Percentiles rank a stretch among this genome's conserved stretches.
phyloP scores from a whole-genome alignment of 2,113 vertebrate species.

The Channa argus region DNA sequence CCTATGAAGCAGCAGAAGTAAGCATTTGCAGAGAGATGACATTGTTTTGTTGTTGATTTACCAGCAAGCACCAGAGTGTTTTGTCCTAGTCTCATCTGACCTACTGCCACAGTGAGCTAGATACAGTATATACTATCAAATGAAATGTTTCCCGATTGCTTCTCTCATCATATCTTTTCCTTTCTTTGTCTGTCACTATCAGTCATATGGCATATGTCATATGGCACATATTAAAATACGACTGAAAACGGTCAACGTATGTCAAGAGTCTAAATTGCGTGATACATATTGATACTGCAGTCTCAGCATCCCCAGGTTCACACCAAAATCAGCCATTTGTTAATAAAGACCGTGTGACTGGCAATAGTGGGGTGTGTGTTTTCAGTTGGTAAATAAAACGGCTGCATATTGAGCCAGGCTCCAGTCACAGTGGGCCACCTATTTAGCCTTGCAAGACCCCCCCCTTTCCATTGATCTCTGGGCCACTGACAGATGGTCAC shows the following conservation, averaged over 20 bases:
- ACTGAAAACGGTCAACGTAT: background rate
- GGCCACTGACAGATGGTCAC: slow-evolving; percentile 82
- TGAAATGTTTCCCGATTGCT: background rate
- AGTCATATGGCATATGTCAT: background rate
- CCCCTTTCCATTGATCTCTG: slow-evolving; percentile 76
- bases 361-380: slow-evolving; percentile 58
- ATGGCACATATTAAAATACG: background rate
- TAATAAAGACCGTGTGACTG: slow-evolving; percentile 68
- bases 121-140: slow-evolving; percentile 32
- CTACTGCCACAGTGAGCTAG: slow-evolving; percentile 73
- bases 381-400: slow-evolving; percentile 73
- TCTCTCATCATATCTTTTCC: background rate
- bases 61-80: slow-evolving; percentile 37
- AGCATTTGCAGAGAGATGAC: slow-evolving; percentile 49
- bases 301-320: slow-evolving; percentile 29
- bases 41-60: slow-evolving; percentile 68
- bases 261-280: background rate
- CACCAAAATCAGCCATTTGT: slow-evolving; percentile 56
- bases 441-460: slow-evolving; percentile 70
- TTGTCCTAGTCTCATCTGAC: slow-evolving; percentile 60
- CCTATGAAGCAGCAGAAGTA: slow-evolving; percentile 48
- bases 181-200: background rate
- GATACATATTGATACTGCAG: slow-evolving; percentile 10
- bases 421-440: slow-evolving; percentile 71
- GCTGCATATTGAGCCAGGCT: slow-evolving; percentile 69